Evolutionary conservation across 2,113 vertebrate genomes (phyloP).

Genomic region (Prunella fulvescens): DNA sequence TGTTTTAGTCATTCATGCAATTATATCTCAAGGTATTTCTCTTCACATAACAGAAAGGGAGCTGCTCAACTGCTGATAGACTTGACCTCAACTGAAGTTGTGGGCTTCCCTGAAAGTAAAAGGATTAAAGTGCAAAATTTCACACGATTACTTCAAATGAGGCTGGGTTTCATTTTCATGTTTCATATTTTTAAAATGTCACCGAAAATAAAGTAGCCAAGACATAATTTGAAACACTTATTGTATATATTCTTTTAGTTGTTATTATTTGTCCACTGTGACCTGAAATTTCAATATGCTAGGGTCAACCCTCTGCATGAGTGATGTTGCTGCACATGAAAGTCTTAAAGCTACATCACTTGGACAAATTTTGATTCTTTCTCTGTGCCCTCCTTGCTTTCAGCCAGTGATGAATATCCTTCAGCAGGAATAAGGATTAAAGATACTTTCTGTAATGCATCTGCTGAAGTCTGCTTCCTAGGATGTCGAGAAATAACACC

Average conservation of each 20-base stretch:
- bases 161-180: not conserved
- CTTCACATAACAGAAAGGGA: not conserved
- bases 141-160: not conserved
- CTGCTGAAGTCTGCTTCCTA: not conserved
- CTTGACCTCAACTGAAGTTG: not conserved
- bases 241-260: not conserved
- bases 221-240: not conserved
- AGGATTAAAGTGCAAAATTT: constrained; percentile 27
- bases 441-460: not conserved
- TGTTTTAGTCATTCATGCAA: constrained; percentile 52
- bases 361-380: not conserved
- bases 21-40: constrained; percentile 41
- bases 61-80: not conserved
- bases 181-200: not conserved
- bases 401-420: not conserved
- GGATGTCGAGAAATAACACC: not conserved
- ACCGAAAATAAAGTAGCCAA: not conserved
- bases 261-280: not conserved
- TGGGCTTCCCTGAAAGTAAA: not conserved
- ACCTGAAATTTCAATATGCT: not conserved
- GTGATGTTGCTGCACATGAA: not conserved
- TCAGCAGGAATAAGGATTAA: not conserved
- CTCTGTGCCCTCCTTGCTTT: not conserved
- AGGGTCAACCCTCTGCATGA: not conserved
- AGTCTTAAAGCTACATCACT: not conserved